Conservation (phyloP, 2,113 vertebrate species). For the Perca schrenkii region DNA sequence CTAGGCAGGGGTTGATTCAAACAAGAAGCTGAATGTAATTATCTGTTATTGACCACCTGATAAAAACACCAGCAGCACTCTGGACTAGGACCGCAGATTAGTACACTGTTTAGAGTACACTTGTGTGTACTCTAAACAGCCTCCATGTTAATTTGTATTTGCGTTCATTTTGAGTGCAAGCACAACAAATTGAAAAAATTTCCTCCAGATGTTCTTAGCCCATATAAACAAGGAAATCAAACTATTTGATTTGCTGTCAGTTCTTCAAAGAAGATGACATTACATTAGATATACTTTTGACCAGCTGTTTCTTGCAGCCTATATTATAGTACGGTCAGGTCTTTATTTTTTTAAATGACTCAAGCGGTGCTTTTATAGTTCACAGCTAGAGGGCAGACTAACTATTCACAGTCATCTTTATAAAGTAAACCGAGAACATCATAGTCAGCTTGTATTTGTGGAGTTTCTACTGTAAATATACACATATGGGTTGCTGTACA, state of each 20-base stretch:
- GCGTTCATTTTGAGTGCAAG: not conserved
- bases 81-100: not conserved
- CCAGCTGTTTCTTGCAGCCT: not conserved
- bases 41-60: not conserved
- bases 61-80: not conserved
- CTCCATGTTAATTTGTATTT: not conserved
- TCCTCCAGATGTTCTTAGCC: no score
- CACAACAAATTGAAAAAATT: not conserved
- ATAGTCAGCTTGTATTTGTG: not conserved
- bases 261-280: no score
- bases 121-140: not conserved
- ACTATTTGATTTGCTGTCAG: not conserved
- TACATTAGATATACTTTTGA: no score
- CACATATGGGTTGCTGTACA: not conserved
- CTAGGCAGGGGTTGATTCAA: not conserved
- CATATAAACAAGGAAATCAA: not conserved
- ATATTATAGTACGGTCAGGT: not conserved
- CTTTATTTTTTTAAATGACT: not conserved
- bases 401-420: not conserved
- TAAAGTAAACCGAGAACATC: not conserved
- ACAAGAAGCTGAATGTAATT: not conserved
- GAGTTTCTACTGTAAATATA: not conserved
- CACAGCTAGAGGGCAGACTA: conserved; percentile 61
- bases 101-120: no score
- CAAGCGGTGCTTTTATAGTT: not conserved